Evolutionary conservation across 2,888 invertebrate genomes (phyloP).

Genomic region (Yponomeuta plumbellus): DNA sequence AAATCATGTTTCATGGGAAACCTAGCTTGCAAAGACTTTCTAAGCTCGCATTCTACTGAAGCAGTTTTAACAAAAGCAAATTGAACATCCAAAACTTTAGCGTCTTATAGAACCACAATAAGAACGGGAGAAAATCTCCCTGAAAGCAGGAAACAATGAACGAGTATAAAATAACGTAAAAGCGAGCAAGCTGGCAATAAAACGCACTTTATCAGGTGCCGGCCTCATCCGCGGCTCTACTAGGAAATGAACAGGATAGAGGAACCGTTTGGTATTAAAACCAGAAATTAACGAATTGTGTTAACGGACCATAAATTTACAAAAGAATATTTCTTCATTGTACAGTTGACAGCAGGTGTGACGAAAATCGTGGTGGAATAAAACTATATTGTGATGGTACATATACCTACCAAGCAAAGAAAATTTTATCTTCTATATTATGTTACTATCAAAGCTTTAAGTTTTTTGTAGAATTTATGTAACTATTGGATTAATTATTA

Average conservation of each 20-base stretch:
- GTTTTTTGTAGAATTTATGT: no score
- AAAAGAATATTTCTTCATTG: neutral
- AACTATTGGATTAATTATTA: no score
- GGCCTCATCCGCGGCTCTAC: neutral
- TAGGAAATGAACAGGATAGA: neutral
- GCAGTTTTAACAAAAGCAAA: neutral
- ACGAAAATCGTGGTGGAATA: no score
- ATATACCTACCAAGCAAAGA: no score
- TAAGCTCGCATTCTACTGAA: neutral
- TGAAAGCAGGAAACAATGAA: neutral
- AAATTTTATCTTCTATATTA: no score
- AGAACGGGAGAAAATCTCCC: neutral
- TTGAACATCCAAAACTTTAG: neutral
- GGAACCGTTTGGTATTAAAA: neutral
- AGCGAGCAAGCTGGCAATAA: constrained; percentile 68
- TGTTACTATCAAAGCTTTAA: no score
- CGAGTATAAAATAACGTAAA: neutral
- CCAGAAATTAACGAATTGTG: neutral
- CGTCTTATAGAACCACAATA: neutral
- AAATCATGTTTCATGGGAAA: no score
- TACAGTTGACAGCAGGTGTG: no score
- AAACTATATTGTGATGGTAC: no score
- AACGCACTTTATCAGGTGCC: constrained; percentile 73
- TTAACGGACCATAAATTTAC: neutral
- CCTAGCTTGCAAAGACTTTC: no score